These are phyloP conservation scores for Cygnus buccinator DNA, from an alignment of 2,113 vertebrate species.

Conservation along the genomic window DNA sequence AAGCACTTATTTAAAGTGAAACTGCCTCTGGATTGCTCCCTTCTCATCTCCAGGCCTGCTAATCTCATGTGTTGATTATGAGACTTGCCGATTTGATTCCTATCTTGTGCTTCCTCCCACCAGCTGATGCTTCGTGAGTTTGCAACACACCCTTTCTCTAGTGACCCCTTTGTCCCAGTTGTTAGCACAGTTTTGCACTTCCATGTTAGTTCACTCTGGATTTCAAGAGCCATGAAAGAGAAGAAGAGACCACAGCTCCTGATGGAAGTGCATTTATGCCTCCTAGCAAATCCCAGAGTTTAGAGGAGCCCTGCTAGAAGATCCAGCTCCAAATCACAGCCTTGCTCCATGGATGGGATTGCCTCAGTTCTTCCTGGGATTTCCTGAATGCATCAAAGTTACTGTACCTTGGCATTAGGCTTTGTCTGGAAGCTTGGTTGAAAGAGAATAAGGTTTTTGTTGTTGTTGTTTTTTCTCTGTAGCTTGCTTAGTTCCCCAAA, in stretches of 20 bases:
- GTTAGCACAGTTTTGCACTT: neutral
- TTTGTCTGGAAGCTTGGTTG: neutral
- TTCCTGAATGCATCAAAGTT: neutral
- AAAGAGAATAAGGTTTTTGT: neutral
- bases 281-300: neutral
- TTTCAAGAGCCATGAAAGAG: neutral
- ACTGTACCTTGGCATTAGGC: neutral
- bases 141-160: neutral
- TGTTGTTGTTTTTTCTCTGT: too few relatives aligned
- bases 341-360: neutral
- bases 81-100: slow-evolving; percentile 34
- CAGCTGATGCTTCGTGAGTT: neutral
- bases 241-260: neutral
- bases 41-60: slow-evolving; percentile 38
- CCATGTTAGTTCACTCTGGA: neutral
- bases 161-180: neutral
- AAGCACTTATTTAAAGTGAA: slow-evolving; percentile 19
- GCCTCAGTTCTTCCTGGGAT: neutral
- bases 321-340: neutral
- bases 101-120: slow-evolving; percentile 17
- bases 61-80: neutral
- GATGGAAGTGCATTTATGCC: neutral
- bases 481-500: neutral
- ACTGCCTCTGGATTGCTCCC: slow-evolving; percentile 32
- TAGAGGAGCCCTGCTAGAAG: neutral